Evolutionary conservation across 2,797 vertebrate species (phyloP), one percentile per base, ranked within the genome.

Genomic region (Anguilla megastoma): DNA sequence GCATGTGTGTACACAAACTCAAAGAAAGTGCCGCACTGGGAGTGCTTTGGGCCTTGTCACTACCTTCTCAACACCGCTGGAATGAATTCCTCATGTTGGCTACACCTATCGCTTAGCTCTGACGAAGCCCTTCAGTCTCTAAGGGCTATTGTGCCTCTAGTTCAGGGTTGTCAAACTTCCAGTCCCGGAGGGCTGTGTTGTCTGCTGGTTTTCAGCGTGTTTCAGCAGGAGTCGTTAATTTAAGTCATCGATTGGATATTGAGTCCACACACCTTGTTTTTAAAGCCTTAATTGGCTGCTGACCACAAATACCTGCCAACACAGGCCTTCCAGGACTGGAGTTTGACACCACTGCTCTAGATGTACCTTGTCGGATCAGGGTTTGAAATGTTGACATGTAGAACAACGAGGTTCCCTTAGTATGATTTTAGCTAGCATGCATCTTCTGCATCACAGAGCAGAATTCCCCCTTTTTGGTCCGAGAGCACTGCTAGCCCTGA

Each of bases 51-150:
- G 88, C 88, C 87, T 74, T 87, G 90, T 91, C 89, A 87, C 91
- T 91, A 91, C 92, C 92, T 92, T 91, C 91, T 91, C 89, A 82
- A 30, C 58, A 90, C 88, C 71, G 88, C 56, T 87, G 89, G 90
- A 92, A 92, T 92, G 90, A 92, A 92, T 94, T 90, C 91, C 91
- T 92, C 90, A 92, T 92, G 89, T 91, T 90, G 91, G 91, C 89
- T 92, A 91, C 89, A 91, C 92, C 88, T 90, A 91, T 86, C 85
- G 36, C 86, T 89, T 69, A 63, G 71, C 50, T 88, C 45, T 14
- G 69, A 88, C 88, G 33, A 36, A 45, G 84, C 85, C 12, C 33
- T 54, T 45, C 79, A 45, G 12, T 60, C 76, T 27, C 79, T 27
- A 45, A 84, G 36, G 54, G 24, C 24, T 21, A 30, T 74, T 36